A percentile compares a stretch with the other conserved stretches of the same genome.
Evolutionary conservation across 2,113 vertebrate genomes (phyloP).

Genomic region (Halichoerus grypus): DNA sequence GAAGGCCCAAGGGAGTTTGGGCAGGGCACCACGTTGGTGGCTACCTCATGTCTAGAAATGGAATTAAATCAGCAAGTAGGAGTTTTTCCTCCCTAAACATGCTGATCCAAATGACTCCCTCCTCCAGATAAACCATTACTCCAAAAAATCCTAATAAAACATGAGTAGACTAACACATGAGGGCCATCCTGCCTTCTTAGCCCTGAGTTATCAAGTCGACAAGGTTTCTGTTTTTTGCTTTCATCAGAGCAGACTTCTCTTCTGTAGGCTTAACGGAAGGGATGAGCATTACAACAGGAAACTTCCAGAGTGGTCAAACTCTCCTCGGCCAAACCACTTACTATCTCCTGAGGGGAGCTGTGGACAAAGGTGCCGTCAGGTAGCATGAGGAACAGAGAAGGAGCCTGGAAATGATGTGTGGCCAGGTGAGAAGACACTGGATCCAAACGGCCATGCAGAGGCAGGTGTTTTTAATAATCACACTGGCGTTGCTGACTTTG

Average conservation of each 20-base stretch:
- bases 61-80: neutral
- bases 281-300: neutral
- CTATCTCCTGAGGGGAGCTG: neutral
- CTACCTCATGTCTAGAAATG: neutral
- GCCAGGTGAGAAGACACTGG: conserved; percentile 47
- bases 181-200: neutral
- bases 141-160: neutral
- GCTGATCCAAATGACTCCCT: neutral
- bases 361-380: neutral
- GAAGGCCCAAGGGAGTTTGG: too few relatives aligned
- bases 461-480: conserved; percentile 63
- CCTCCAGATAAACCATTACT: neutral
- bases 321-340: neutral
- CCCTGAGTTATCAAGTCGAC: neutral
- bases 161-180: neutral
- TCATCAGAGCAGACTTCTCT: neutral
- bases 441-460: neutral
- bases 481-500: conserved; percentile 18
- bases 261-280: neutral
- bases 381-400: neutral
- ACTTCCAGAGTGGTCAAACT: neutral
- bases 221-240: neutral
- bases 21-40: neutral
- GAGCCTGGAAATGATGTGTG: neutral
- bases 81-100: neutral